Base-by-base conservation (phyloP, 2,888 invertebrate species). In the Pseudoips prasinana region DNA sequence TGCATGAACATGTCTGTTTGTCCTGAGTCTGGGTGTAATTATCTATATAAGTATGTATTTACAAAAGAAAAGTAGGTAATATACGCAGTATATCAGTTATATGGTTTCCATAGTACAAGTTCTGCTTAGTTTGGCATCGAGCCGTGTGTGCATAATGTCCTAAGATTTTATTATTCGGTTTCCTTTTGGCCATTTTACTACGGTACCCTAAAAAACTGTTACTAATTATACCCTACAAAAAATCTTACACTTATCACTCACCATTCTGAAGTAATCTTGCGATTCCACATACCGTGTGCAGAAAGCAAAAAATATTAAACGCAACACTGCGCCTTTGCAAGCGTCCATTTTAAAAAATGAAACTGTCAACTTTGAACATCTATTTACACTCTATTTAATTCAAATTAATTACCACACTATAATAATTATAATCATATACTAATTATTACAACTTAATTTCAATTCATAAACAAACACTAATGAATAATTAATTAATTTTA, bases 211-310 rank as follows among this genome's bases (percentile, higher is more conserved):
- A n/a, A n/a, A n/a, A n/a, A n/a, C n/a, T n/a, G n/a, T n/a, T n/a
- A n/a, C n/a, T n/a, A n/a, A n/a, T n/a, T n/a, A n/a, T n/a, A n/a
- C n/a, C n/a, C n/a, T n/a, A n/a, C n/a, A n/a, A n/a, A n/a, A n/a
- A n/a, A n/a, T n/a, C n/a, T n/a, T n/a, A 14, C 14, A 14, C 14
- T 20, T 20, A 20, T 20, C 42, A 73, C 87, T 84, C 50, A 88
- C 87, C 86, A 85, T 85, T 68, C 81, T 78, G 42, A 82, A 79
- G 63, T 85, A 81, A 30, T 84, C 84, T 51, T 85, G 63, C 11
- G 70, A 62, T 41, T 58, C 49, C 63, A 69, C 86, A 72, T 81
- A 58, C 65, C 80, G 70, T 61, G 77, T 72, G 69, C 63, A 79
- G 79, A 84, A 80, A 81, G 85, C 78, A 73, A 86, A 66, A 54